phyloP scores from a whole-genome alignment of 2,888 invertebrate genomes.

The Drosophila birchii region DNA sequence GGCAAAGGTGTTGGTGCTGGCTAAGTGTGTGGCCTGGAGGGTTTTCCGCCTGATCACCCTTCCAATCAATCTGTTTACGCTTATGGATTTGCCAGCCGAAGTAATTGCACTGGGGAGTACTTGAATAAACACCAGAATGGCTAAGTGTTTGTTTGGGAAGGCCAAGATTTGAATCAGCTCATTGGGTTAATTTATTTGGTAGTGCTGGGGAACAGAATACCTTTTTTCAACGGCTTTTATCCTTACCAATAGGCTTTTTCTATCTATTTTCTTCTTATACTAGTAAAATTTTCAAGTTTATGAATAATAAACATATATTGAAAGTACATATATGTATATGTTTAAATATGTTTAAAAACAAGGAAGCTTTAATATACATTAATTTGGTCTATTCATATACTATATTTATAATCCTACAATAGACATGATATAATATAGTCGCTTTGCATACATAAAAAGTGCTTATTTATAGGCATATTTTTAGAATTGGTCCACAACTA shows the following conservation, averaged over 20 bases:
- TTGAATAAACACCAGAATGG: background rate
- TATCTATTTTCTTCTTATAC: no score
- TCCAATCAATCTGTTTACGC: conserved; percentile 42
- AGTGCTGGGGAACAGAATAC: background rate
- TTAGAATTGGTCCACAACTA: background rate
- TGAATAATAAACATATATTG: background rate
- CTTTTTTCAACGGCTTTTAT: background rate
- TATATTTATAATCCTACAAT: background rate
- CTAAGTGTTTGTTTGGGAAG: background rate
- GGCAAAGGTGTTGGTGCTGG: conserved; percentile 28
- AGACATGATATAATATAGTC: background rate
- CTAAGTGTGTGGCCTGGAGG: conserved; percentile 35
- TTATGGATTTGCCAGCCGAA: conserved; percentile 17
- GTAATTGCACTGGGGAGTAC: conserved; percentile 8
- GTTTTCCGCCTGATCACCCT: conserved; percentile 41
- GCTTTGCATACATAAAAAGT: no score
- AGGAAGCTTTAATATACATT: background rate
- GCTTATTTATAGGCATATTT: background rate
- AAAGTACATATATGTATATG: background rate
- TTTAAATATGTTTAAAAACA: background rate
- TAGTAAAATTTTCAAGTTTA: background rate
- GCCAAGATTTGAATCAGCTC: background rate
- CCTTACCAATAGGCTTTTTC: background rate
- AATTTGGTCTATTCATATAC: no score
- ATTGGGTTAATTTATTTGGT: background rate